A percentile compares a stretch with the other conserved stretches of the same genome.
Evolutionary conservation across 30 jellyfish, hydroid and myxozoan genomes (phyloP).

Genomic region (Turritopsis rubra): DNA sequence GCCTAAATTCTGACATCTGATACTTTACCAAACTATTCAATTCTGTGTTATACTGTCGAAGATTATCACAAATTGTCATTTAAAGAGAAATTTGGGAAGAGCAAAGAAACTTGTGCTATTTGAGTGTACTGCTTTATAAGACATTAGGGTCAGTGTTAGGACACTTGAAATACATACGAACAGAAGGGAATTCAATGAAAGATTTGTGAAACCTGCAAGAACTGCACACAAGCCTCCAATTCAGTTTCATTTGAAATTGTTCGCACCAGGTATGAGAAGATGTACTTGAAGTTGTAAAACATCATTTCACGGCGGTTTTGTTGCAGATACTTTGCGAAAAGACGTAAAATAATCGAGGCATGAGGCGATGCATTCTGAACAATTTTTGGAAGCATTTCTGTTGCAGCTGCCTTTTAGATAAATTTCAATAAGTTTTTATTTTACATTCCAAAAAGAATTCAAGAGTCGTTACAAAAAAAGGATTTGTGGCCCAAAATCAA

Average conservation of each 20-base stretch:
- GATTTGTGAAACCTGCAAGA: slow-evolving; percentile 50
- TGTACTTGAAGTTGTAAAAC: slow-evolving; percentile 66
- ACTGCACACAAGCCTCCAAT: slow-evolving; percentile 51
- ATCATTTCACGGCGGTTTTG: slow-evolving; percentile 71
- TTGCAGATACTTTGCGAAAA: slow-evolving; percentile 49
- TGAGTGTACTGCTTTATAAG: too few relatives aligned
- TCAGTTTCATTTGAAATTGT: slow-evolving; percentile 39
- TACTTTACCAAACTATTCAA: too few relatives aligned
- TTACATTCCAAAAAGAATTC: neutral
- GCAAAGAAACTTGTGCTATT: too few relatives aligned
- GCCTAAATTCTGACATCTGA: too few relatives aligned
- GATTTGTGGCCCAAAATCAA: too few relatives aligned
- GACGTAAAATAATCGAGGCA: slow-evolving; percentile 54
- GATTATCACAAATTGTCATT: too few relatives aligned
- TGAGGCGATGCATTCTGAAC: slow-evolving; percentile 51
- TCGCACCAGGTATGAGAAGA: slow-evolving; percentile 64
- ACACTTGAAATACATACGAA: too few relatives aligned
- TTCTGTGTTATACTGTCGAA: too few relatives aligned
- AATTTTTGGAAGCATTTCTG: slow-evolving; percentile 63
- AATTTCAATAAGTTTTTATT: neutral
- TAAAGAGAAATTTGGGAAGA: too few relatives aligned
- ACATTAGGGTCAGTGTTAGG: too few relatives aligned
- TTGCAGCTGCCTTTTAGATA: slow-evolving; percentile 37
- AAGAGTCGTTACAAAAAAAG: neutral
- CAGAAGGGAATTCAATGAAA: neutral